Conservation (phyloP, 2,797 vertebrate genomes). For the Psittacula echo region DNA sequence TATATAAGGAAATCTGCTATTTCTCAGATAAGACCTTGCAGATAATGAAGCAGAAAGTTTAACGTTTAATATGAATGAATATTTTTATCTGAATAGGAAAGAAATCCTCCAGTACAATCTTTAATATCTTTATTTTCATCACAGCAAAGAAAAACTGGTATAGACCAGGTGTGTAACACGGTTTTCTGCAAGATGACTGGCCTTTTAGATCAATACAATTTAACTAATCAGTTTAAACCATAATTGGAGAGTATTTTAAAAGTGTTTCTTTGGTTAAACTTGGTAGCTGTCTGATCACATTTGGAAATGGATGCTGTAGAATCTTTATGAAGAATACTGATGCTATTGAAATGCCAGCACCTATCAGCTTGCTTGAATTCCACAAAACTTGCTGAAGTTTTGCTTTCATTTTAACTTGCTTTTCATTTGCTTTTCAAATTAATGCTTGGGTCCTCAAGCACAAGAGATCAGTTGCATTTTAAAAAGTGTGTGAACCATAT, state of each 20-base stretch:
- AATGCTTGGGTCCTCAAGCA: neutral
- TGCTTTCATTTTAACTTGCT: neutral
- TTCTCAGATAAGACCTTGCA: neutral
- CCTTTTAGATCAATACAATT: neutral
- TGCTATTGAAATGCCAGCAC: neutral
- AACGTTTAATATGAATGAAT: neutral
- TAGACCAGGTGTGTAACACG: neutral
- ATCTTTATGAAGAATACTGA: neutral
- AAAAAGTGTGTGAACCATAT: neutral
- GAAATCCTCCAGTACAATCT: neutral
- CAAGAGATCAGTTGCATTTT: neutral
- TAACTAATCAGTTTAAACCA: neutral
- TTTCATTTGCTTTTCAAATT: neutral
- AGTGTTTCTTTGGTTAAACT: neutral
- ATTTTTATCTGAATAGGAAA: constrained; percentile 6
- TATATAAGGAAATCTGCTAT: neutral
- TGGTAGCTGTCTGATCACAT: neutral
- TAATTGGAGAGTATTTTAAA: neutral
- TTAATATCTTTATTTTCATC: neutral
- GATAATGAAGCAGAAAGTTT: neutral
- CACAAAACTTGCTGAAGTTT: neutral
- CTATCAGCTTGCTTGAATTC: neutral
- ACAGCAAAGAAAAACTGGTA: neutral
- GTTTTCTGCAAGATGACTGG: neutral
- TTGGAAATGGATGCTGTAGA: neutral